Base-by-base conservation (phyloP, 2,797 vertebrate species). In the Craterocephalus amniculus region DNA sequence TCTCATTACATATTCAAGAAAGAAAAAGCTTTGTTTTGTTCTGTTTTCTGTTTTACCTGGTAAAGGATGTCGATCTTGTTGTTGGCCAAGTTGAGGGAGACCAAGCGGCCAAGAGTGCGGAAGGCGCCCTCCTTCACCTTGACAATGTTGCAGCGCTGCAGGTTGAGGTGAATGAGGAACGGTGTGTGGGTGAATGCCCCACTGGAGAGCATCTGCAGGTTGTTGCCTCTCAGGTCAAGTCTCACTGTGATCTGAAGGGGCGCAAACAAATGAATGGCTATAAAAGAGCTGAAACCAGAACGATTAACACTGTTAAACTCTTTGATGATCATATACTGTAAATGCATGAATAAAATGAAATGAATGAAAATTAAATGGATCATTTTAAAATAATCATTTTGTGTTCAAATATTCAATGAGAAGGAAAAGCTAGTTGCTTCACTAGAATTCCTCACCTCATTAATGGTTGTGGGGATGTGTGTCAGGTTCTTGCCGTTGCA, bases 81-180 rank as follows among this genome's bases (percentile, higher is more conserved):
- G 86, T 92, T 89, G 57, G 95, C 96, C 84, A 98, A 84, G 83
- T 96, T 96, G 22, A 98, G 94, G 32, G 92, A 93, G n/a, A 96
- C 83, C 60, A 97, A 83, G 14, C 95, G 95, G 3, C 95, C 94
- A 62, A 99, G 94, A 1, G 92, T 93, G 0, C 96, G 90, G 83
- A 99, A 97, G 14, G 96, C 95, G 0, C 97, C 97, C 76, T 98
- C 96, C 6, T 91, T 93, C 66, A 98, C 92, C 24, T 32, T 88
- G 48, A 93, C 81, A 68, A 97, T 90, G 61, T 93, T 92, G 78
- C 96, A 96, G 76, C 59, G 90, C 90, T 95, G 95, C 84, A 98
- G 89, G 81, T 93, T 95, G 83, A 98, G 92, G 43, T 96, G 95
- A 0, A 95, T 97, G 74, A 99, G 94, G 80, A 96, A 92, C 0